These are phyloP conservation scores for Drosophila bifasciata DNA, from an alignment of 1,140 invertebrate species.

Conservation along the genomic window DNA sequence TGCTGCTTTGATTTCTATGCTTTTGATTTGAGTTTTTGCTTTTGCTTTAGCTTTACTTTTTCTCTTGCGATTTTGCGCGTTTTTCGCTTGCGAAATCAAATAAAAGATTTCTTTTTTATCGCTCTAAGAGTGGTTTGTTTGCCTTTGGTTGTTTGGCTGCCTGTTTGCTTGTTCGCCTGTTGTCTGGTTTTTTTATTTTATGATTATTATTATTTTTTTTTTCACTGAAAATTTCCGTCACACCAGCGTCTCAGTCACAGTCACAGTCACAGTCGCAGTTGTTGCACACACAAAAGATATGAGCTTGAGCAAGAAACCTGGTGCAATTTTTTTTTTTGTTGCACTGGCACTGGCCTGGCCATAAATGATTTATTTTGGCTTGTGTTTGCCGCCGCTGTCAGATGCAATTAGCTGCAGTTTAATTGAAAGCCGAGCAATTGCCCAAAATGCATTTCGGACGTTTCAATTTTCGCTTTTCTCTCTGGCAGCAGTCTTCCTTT, in stretches of 20 bases:
- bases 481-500: slow-evolving; percentile 37
- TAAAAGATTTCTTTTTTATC: slow-evolving; percentile 80
- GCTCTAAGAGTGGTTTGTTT: slow-evolving; percentile 51
- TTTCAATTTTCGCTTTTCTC: slow-evolving; percentile 63
- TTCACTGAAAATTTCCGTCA: slow-evolving; percentile 71
- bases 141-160: slow-evolving; percentile 19
- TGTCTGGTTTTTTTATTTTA: slow-evolving; percentile 73
- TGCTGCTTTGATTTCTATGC: slow-evolving; percentile 69
- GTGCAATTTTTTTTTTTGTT: slow-evolving; percentile 24
- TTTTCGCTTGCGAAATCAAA: slow-evolving; percentile 74
- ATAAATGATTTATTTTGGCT: slow-evolving; percentile 64
- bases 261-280: slow-evolving; percentile 4
- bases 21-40: slow-evolving; percentile 25
- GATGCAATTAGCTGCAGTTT: slow-evolving; percentile 74
- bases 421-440: slow-evolving; percentile 65
- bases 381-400: slow-evolving; percentile 64
- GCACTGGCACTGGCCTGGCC: slow-evolving; percentile 21
- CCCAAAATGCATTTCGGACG: slow-evolving; percentile 53
- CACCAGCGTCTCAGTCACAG: slow-evolving; percentile 23
- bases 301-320: slow-evolving; percentile 69
- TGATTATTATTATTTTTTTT: slow-evolving; percentile 77
- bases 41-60: slow-evolving; percentile 54
- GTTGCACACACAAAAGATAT: slow-evolving; percentile 66
- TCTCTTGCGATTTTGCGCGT: slow-evolving; percentile 53
- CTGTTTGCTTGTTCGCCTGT: slow-evolving; percentile 22